phyloP scores from a whole-genome alignment of 64 coral and sea anemone genomes.

The Pocillopora verrucosa region DNA sequence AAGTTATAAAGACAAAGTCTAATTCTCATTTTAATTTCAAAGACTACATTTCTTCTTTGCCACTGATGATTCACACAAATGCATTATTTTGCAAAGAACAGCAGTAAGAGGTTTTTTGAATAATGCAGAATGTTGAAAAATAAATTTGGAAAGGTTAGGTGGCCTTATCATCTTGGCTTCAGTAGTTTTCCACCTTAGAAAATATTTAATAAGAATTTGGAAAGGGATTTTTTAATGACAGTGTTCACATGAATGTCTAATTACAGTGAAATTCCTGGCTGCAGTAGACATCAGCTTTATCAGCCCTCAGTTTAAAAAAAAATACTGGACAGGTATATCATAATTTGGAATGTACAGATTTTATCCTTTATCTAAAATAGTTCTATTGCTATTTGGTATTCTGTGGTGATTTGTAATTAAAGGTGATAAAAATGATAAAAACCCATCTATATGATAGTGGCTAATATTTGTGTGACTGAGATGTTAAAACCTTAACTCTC shows the following conservation, averaged over 20 bases:
- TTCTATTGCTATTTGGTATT: background rate
- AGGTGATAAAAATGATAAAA: too few relatives aligned
- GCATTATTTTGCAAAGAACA: background rate
- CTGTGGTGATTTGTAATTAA: too few relatives aligned
- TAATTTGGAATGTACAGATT: background rate
- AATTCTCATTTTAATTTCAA: too few relatives aligned
- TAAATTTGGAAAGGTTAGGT: too few relatives aligned
- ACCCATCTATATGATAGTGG: too few relatives aligned
- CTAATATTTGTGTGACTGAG: too few relatives aligned
- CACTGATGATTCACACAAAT: background rate
- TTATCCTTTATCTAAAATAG: background rate
- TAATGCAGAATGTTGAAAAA: too few relatives aligned
- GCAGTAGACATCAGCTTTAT: background rate
- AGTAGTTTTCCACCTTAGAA: too few relatives aligned
- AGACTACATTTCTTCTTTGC: background rate
- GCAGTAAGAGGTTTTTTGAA: background rate
- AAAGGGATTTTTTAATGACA: background rate
- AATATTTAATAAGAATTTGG: background rate
- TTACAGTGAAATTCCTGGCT: background rate
- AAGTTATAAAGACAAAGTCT: too few relatives aligned
- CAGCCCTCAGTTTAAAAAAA: background rate
- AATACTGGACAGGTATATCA: background rate
- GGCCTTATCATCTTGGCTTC: too few relatives aligned
- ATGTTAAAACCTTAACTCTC: too few relatives aligned
- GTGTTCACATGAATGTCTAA: background rate